Evolutionary conservation across 2,113 vertebrate species (phyloP), one percentile per base, ranked within the genome.

Genomic region (Diphyllodes magnificus): DNA sequence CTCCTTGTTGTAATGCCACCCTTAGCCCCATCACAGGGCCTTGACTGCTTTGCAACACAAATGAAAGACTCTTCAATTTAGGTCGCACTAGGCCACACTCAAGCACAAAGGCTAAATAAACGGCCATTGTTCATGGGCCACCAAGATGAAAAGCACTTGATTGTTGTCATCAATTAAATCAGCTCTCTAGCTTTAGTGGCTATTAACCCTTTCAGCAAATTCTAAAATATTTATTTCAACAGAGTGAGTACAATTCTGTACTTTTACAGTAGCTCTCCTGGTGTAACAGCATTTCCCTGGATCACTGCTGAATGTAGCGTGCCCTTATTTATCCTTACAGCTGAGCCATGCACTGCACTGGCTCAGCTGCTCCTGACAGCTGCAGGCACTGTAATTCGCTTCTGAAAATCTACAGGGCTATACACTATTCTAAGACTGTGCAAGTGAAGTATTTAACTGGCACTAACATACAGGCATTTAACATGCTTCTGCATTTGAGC

Each of bases 91-190:
- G 95, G 96, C 93, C 92, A 94, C 94, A 53, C 88, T 95, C 94
- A 71, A 94, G 77, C 94, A 96, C 92, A 94, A 97, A 96, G 93
- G 94, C 93, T 97, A 96, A 97, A 96, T 95, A 96, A 96, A 93
- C 57, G 56, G 40, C 65, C 61, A 89, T 95, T 97, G 94, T 96
- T 93, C 89, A 68, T 82, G 82, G 82, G 80, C 93, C 92, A 86
- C 94, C 90, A 75, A 93, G 90, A 96, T 93, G 94, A 96, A 96
- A 96, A 90, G 93, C 82, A 90, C 90, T 97, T 94, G 82, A 96
- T 96, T 94, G 93, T 95, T 94, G 91, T 75, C 93, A 90, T 93
- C 95, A 96, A 86, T 96, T 96, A 96, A 96, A 97, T 90, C 90
- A 82, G 65, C 88, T 90, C 92, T 88, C 65, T 90, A 60, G 77